Evolutionary conservation across 2,888 invertebrate species (phyloP).

Genomic region (Xylota sylvarum): DNA sequence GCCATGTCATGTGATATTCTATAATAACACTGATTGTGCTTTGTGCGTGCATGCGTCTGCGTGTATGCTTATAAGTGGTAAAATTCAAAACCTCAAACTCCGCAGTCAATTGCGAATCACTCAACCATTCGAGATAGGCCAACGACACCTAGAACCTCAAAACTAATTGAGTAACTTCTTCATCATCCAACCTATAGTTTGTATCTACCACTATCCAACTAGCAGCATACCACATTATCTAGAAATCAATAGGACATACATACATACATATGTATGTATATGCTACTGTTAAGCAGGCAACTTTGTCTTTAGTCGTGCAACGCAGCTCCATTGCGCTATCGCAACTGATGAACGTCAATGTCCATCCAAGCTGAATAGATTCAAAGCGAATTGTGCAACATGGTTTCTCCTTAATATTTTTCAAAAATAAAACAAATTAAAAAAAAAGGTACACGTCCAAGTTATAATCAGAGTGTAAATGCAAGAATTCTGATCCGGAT

Average conservation of each 20-base stretch:
- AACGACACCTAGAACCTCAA: conserved; percentile 47
- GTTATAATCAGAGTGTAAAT: conserved; percentile 8
- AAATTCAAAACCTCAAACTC: conserved; percentile 32
- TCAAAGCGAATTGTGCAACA: conserved; percentile 44
- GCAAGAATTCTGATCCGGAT: conserved; percentile 11
- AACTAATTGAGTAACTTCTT: conserved; percentile 20
- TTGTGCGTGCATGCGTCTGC: neutral
- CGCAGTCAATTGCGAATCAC: conserved; percentile 31
- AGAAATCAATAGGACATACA: neutral
- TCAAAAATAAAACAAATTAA: neutral
- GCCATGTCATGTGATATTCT: conserved; percentile 37
- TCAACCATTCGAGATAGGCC: conserved; percentile 35
- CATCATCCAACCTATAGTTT: too few relatives aligned
- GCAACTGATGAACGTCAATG: conserved; percentile 52
- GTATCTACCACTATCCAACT: conserved; percentile 4
- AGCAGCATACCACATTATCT: neutral
- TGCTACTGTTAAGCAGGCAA: conserved; percentile 26
- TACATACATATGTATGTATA: too few relatives aligned
- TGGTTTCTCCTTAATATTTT: conserved; percentile 10
- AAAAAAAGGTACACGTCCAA: neutral
- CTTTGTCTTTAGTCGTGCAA: conserved; percentile 39
- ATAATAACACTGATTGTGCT: neutral
- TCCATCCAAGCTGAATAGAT: conserved; percentile 56
- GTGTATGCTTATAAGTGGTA: neutral
- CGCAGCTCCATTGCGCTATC: conserved; percentile 35